phyloP scores from a whole-genome alignment of 1,140 invertebrate species.

The Stegodyphus dumicola region DNA sequence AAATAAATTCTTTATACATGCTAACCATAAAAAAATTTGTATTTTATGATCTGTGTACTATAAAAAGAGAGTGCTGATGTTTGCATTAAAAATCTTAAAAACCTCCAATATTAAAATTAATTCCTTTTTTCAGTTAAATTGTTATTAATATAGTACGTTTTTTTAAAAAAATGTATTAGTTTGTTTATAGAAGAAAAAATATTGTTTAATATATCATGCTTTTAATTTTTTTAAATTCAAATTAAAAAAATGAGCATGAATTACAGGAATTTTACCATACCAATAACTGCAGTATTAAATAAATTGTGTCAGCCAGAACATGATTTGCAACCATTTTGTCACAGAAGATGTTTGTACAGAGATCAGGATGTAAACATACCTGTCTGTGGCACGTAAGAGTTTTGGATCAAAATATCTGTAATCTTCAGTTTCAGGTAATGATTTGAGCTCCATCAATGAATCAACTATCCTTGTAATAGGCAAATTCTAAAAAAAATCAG shows the following conservation, averaged over 20 bases:
- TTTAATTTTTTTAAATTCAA: background rate
- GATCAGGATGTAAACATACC: conserved; percentile 45
- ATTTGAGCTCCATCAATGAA: conserved; percentile 88
- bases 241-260: background rate
- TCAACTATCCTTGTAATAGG: conserved; percentile 93
- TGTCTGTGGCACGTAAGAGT: conserved; percentile 80
- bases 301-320: background rate
- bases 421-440: conserved; percentile 82
- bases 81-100: no score
- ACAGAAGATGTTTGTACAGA: background rate
- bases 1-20: no score
- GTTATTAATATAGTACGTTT: no score
- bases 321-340: background rate
- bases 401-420: conserved; percentile 94
- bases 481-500: conserved; percentile 76
- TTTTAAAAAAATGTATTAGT: no score
- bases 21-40: no score
- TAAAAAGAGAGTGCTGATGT: no score
- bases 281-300: background rate
- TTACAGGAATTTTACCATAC: background rate
- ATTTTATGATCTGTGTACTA: no score
- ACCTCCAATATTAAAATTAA: no score
- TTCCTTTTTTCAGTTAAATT: no score
- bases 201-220: background rate
- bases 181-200: no score